These are phyloP conservation scores for Drosophila incognita DNA, from an alignment of 2,888 invertebrate species.

Conservation along the genomic window DNA sequence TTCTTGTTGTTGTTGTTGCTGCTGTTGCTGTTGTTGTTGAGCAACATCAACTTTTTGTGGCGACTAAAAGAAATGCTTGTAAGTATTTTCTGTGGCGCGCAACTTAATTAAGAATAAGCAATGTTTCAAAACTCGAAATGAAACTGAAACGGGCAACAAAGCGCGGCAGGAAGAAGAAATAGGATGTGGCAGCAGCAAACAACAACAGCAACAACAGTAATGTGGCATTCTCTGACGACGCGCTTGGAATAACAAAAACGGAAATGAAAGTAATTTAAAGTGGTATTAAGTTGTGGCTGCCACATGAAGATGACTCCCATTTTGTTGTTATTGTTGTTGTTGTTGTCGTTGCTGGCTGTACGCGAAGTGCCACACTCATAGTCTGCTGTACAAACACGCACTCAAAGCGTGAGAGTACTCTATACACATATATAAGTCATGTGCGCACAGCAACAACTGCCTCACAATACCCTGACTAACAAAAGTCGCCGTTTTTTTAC, in stretches of 20 bases:
- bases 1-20: constrained; percentile 20
- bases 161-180: not conserved
- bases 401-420: constrained; percentile 12
- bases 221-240: constrained; percentile 50
- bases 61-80: constrained; percentile 33
- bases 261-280: constrained; percentile 76
- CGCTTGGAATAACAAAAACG: constrained; percentile 74
- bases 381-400: constrained; percentile 29
- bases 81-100: constrained; percentile 43
- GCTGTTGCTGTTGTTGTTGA: constrained; percentile 6
- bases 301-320: constrained; percentile 38
- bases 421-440: constrained; percentile 22
- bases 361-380: constrained; percentile 42
- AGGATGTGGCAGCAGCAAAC: constrained; percentile 14
- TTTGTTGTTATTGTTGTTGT: constrained; percentile 3
- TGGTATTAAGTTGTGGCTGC: constrained; percentile 67
- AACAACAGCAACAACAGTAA: constrained; percentile 12
- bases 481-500: constrained; percentile 1
- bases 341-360: constrained; percentile 5
- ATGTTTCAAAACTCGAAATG: constrained; percentile 56
- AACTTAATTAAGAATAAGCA: constrained; percentile 73
- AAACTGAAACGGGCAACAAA: constrained; percentile 29
- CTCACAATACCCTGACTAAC: constrained; percentile 3
- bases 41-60: constrained; percentile 28
- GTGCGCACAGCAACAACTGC: constrained; percentile 28